Evolutionary conservation across 1,140 invertebrate genomes (phyloP).

Genomic region (Drosophila persimilis): DNA sequence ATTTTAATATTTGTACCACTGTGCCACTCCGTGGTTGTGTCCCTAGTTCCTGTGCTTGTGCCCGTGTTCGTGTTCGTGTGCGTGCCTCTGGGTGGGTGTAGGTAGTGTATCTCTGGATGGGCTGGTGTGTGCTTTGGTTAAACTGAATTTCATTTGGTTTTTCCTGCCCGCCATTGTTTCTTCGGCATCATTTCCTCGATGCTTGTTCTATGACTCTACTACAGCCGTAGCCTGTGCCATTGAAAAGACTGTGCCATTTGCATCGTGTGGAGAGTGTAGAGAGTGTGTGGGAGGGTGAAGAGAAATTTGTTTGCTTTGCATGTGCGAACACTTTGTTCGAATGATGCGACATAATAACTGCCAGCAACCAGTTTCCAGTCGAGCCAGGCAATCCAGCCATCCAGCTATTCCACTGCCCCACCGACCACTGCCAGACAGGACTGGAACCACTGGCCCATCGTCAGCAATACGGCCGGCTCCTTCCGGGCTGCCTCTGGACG

Average conservation of each 20-base stretch:
- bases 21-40: neutral
- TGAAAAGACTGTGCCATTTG: too few relatives aligned
- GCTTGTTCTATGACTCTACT: constrained; percentile 27
- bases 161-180: constrained; percentile 52
- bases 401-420: too few relatives aligned
- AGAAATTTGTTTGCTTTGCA: constrained; percentile 61
- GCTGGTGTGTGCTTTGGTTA: constrained; percentile 32
- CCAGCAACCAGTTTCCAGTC: constrained; percentile 9
- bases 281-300: too few relatives aligned
- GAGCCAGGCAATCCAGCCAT: neutral
- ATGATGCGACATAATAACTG: constrained; percentile 72
- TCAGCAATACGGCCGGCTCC: neutral
- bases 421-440: too few relatives aligned
- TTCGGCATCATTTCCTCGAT: constrained; percentile 22
- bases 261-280: too few relatives aligned
- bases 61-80: constrained; percentile 10
- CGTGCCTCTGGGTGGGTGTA: neutral
- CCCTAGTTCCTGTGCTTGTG: neutral
- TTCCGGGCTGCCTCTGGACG: neutral
- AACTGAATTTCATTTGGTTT: constrained; percentile 74
- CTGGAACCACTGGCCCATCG: constrained; percentile 9
- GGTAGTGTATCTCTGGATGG: neutral
- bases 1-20: constrained; percentile 72
- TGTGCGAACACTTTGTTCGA: constrained; percentile 63
- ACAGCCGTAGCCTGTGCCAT: neutral